A percentile compares a stretch with the other conserved stretches of the same genome.
Conservation (phyloP, 2,797 vertebrate species). For the Macropodus opercularis region DNA sequence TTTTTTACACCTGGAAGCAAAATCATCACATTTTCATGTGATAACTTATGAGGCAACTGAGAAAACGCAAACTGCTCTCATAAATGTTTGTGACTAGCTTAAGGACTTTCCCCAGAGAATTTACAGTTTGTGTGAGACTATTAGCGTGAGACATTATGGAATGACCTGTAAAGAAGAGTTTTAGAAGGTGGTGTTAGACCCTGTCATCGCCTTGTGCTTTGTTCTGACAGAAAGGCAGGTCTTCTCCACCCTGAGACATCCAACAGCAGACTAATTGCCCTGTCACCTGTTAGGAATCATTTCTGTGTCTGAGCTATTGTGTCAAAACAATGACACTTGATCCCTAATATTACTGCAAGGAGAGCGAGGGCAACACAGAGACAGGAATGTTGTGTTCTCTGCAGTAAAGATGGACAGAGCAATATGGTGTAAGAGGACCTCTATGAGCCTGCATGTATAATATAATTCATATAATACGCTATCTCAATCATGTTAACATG, state of each 20-base stretch:
- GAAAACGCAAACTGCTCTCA: conserved; percentile 54
- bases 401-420: conserved; percentile 43
- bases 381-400: conserved; percentile 31
- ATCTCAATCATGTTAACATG: conserved; percentile 75
- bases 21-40: conserved; percentile 20
- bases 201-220: conserved; percentile 71
- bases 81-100: conserved; percentile 49
- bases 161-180: conserved; percentile 63
- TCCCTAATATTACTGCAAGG: conserved; percentile 65
- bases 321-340: conserved; percentile 82
- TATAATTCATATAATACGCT: conserved; percentile 50
- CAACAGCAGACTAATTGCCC: conserved; percentile 76
- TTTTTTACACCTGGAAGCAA: conserved; percentile 26
- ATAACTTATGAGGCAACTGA: conserved; percentile 46
- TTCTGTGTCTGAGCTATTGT: conserved; percentile 71
- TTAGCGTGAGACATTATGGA: conserved; percentile 64
- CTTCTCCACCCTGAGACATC: conserved; percentile 62
- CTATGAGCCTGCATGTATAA: conserved; percentile 47
- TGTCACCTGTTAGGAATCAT: conserved; percentile 78
- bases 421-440: conserved; percentile 52
- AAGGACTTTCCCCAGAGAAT: conserved; percentile 25
- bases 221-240: conserved; percentile 65
- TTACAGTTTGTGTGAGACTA: conserved; percentile 41
- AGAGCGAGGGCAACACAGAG: conserved; percentile 3
- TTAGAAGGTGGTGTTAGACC: conserved; percentile 56